Evolutionary conservation across 2,797 vertebrate species (phyloP).

Genomic region (Euthynnus affinis): DNA sequence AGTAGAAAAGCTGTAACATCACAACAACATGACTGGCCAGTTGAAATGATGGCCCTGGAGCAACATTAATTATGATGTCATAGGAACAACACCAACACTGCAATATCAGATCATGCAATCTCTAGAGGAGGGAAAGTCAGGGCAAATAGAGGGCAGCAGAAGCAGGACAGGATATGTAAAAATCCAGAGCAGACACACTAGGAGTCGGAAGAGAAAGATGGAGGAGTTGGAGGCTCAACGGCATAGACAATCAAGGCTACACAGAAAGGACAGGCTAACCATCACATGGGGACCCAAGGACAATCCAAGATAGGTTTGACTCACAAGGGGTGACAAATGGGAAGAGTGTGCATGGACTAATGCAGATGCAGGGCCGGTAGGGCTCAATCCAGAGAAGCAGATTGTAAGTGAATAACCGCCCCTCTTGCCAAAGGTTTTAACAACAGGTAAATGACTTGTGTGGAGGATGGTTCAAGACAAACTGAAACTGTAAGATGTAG

Average conservation of each 20-base stretch:
- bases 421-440: constrained; percentile 19
- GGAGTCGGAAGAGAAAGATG: background rate
- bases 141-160: constrained; percentile 29
- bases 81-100: too few species aligned
- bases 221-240: constrained; percentile 9
- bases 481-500: constrained; percentile 2
- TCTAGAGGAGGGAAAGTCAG: constrained; percentile 23
- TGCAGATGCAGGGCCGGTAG: background rate
- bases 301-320: constrained; percentile 4
- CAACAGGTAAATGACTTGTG: background rate
- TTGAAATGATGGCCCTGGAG: too few species aligned
- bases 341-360: background rate
- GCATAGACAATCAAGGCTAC: background rate
- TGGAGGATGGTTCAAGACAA: constrained; percentile 6
- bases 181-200: background rate
- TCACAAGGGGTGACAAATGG: constrained; percentile 1
- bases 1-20: too few species aligned
- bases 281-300: constrained; percentile 7
- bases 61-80: too few species aligned
- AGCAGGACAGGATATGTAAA: constrained; percentile 19
- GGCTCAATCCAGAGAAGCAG: background rate
- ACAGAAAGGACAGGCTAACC: background rate
- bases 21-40: too few species aligned
- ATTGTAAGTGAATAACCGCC: background rate
- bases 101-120: background rate